Conservation (phyloP, 2,113 vertebrate species). For the Uropsilus gracilis region DNA sequence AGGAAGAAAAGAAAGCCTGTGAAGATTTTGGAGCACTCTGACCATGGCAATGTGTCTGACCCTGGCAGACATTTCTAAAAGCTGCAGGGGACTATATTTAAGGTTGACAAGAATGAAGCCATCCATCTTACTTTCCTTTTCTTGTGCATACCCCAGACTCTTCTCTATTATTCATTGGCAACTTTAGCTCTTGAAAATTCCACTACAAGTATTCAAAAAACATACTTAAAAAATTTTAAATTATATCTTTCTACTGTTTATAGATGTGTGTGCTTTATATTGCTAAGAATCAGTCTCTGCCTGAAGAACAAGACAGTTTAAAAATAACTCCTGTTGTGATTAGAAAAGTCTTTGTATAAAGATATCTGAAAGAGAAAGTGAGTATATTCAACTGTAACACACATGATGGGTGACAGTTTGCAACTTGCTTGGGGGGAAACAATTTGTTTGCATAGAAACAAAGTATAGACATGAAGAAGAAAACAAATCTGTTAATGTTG, state of each 20-base stretch:
- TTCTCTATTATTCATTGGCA: conserved; percentile 53
- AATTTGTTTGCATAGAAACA: conserved; percentile 44
- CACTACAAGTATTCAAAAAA: conserved; percentile 25
- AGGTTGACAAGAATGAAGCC: conserved; percentile 37
- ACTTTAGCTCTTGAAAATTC: conserved; percentile 54
- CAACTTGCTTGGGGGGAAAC: neutral
- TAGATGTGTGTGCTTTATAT: neutral
- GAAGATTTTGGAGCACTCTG: conserved; percentile 52
- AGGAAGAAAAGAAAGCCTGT: conserved; percentile 60
- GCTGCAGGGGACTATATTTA: conserved; percentile 56
- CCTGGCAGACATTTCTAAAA: conserved; percentile 62
- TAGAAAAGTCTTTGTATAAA: conserved; percentile 38
- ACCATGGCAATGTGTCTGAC: conserved; percentile 38
- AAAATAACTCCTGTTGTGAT: conserved; percentile 66
- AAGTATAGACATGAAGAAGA: neutral
- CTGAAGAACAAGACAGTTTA: conserved; percentile 51
- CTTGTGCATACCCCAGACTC: conserved; percentile 17
- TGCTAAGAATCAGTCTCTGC: conserved; percentile 56
- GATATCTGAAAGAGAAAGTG: neutral
- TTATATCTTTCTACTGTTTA: conserved; percentile 51
- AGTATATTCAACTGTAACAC: neutral
- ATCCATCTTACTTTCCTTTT: conserved; percentile 48
- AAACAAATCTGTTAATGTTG: neutral
- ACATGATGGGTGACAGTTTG: neutral
- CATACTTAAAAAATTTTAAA: conserved; percentile 53